A percentile compares a stretch with the other conserved stretches of the same genome.
phyloP scores from a whole-genome alignment of 2,113 vertebrate genomes.

The Embiotoca jacksoni region DNA sequence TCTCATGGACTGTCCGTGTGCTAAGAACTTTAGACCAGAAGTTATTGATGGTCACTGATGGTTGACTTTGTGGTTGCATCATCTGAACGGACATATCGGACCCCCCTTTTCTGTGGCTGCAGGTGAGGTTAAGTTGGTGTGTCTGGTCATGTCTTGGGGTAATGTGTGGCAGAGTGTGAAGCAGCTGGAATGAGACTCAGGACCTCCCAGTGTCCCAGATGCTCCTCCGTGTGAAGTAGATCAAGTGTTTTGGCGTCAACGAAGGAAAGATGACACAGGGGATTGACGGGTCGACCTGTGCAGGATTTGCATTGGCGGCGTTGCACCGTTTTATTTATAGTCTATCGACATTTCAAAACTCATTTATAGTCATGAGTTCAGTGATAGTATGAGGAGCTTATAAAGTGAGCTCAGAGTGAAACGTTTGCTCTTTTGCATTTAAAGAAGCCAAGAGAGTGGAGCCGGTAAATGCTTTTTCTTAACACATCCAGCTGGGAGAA shows the following conservation, averaged over 20 bases:
- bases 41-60: background rate
- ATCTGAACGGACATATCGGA: constrained; percentile 17
- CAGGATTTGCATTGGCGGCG: background rate
- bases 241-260: constrained; percentile 3
- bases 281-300: background rate
- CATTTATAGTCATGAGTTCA: constrained; percentile 20
- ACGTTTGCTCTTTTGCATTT: background rate
- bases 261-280: background rate
- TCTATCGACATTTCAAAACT: constrained; percentile 12
- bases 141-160: constrained; percentile 8
- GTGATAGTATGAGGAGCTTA: background rate
- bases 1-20: background rate
- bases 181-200: constrained; percentile 4
- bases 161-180: constrained; percentile 3
- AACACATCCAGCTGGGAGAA: background rate
- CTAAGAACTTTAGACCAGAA: background rate
- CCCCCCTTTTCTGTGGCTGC: constrained; percentile 18
- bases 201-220: background rate
- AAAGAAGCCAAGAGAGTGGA: constrained; percentile 9
- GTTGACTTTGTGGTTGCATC: constrained; percentile 3
- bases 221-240: background rate
- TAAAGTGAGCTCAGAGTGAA: background rate
- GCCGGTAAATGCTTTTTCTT: background rate
- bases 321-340: constrained; percentile 18
- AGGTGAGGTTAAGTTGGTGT: constrained; percentile 3